phyloP scores from a whole-genome alignment of 2,888 invertebrate genomes.

The Chironomus tentans region DNA sequence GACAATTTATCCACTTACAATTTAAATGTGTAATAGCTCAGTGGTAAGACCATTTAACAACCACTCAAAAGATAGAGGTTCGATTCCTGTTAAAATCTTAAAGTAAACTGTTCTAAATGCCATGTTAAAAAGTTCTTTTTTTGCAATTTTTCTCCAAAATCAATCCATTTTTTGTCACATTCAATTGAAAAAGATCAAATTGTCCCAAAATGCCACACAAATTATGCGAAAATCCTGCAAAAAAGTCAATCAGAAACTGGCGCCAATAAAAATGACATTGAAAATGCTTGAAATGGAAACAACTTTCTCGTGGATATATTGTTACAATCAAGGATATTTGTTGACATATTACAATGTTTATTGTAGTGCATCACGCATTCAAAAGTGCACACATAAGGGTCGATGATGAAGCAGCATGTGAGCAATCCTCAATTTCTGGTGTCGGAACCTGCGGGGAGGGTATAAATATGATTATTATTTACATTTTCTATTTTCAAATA shows the following conservation, averaged over 20 bases:
- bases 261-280: background rate
- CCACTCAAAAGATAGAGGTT: too few relatives aligned
- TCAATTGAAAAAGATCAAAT: too few relatives aligned
- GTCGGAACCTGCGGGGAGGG: background rate
- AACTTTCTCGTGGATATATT: slow-evolving; percentile 15
- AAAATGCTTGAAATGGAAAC: background rate
- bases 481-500: slow-evolving; percentile 8
- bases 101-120: too few relatives aligned
- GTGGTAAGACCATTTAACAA: too few relatives aligned
- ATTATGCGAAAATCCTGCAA: too few relatives aligned
- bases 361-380: slow-evolving; percentile 20
- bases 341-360: slow-evolving; percentile 14
- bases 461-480: background rate
- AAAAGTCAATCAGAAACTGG: background rate
- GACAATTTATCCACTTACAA: too few relatives aligned
- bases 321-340: slow-evolving; percentile 2
- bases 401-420: slow-evolving; percentile 17
- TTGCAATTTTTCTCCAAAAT: too few relatives aligned
- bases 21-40: too few relatives aligned
- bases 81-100: too few relatives aligned
- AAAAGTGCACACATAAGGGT: slow-evolving; percentile 1
- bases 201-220: too few relatives aligned
- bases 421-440: background rate
- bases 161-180: too few relatives aligned
- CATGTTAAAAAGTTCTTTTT: too few relatives aligned